Evolutionary conservation across 2,113 vertebrate species (phyloP).

Genomic region (Paratilapia polleni): DNA sequence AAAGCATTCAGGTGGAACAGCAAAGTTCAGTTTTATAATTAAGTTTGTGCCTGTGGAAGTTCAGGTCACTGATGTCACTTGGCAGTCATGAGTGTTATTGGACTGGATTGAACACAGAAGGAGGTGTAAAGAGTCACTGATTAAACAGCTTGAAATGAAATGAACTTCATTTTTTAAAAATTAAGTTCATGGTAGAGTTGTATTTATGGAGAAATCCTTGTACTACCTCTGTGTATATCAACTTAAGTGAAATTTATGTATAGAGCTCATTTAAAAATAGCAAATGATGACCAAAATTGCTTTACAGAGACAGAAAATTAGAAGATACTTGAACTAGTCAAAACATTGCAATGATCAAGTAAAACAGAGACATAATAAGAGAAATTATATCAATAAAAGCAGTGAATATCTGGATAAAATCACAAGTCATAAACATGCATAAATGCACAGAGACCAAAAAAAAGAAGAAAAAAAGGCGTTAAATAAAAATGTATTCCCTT

Average conservation of each 20-base stretch:
- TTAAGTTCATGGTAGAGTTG: background rate
- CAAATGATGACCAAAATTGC: background rate
- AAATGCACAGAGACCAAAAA: background rate
- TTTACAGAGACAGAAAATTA: background rate
- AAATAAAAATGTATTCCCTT: background rate
- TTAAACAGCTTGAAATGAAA: slow-evolving; percentile 7
- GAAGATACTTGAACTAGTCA: background rate
- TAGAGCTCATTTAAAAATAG: background rate
- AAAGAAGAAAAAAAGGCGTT: background rate
- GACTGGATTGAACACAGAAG: background rate
- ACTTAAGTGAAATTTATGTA: background rate
- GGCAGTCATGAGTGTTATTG: background rate
- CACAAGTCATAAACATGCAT: background rate
- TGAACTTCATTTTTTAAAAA: background rate
- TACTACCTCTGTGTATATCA: background rate
- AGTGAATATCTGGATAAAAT: background rate
- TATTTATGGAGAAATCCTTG: background rate
- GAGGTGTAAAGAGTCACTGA: background rate
- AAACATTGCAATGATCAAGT: background rate
- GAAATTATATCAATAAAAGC: background rate
- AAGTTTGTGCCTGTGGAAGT: background rate
- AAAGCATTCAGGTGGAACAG: slow-evolving; percentile 6
- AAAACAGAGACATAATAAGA: background rate
- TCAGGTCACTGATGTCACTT: slow-evolving; percentile 8
- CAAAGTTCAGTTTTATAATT: slow-evolving; percentile 26